A percentile compares a stretch with the other conserved stretches of the same genome.
phyloP scores from a whole-genome alignment of 2,113 vertebrate species.

The Chiloscyllium plagiosum region DNA sequence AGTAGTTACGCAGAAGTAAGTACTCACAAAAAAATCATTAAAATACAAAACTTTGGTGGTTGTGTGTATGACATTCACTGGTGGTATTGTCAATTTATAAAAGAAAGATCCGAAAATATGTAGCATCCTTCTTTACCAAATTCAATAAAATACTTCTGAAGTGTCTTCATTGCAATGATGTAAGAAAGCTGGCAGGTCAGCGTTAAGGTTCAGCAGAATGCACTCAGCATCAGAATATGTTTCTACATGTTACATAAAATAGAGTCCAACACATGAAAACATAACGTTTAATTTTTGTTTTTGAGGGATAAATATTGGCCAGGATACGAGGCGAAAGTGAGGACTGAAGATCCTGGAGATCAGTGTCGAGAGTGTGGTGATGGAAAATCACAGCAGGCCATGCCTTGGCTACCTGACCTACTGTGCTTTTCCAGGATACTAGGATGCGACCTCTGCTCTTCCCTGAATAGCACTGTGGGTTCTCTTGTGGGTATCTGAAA shows the following conservation, averaged over 20 bases:
- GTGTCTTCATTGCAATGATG: background rate
- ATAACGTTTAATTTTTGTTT: background rate
- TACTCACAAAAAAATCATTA: too few relatives aligned
- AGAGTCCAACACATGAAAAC: background rate
- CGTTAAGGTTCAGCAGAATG: too few relatives aligned
- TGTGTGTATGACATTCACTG: background rate
- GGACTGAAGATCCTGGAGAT: too few relatives aligned
- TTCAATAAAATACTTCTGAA: background rate
- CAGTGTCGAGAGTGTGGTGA: too few relatives aligned
- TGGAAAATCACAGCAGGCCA: too few relatives aligned
- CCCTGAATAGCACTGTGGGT: background rate
- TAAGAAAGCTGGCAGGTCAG: background rate
- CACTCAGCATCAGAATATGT: too few relatives aligned
- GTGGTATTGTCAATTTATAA: background rate
- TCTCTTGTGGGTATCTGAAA: background rate
- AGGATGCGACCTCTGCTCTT: background rate
- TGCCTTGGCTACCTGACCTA: too few relatives aligned
- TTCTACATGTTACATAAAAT: background rate
- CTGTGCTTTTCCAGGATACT: too few relatives aligned
- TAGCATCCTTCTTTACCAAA: background rate
- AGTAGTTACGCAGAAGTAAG: background rate
- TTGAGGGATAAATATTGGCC: background rate
- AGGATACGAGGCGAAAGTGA: background rate
- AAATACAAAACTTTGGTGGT: too few relatives aligned
- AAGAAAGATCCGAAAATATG: background rate